Evolutionary conservation across 2,888 invertebrate genomes (phyloP), one percentile per base, ranked within the genome.

Genomic region (Desoria tigrina): DNA sequence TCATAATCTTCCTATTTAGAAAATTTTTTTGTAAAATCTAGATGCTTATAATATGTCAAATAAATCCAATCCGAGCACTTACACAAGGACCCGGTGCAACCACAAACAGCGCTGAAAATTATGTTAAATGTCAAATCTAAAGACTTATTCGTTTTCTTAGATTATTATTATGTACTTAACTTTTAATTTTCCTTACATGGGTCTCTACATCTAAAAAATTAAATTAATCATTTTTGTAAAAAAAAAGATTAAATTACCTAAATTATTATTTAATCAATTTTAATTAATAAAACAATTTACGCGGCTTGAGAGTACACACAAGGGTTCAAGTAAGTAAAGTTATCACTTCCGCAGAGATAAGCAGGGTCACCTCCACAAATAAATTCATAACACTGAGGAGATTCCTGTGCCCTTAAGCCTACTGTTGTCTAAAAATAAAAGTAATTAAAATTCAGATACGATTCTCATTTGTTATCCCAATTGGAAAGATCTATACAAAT

Each of bases 361-460:
- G 55, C 27, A 3, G 39, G 42, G 2, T 57, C 42, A 7, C 6
- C 9, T 18, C 42, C 56, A 24, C 56, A 57, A 37, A 57, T 21
- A 42, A 57, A 57, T 57, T 57, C 56, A 42, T 57, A 57, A 24
- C 56, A 57, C 6, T n/a, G n/a, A 11, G 56, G 56, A 9, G 39
- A 18, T 39, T 57, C n/a, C n/a, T 42, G 39, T 4, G 56, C 56
- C 26, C 56, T 16, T 57, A 57, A 57, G 18, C 39, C 16, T 23
- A 23, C n/a, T n/a, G 26, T 55, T 55, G 23, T 32, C 55, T 55
- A 39, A 11, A 39, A 39, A 11, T 39, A 39, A 39, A 39, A 11
- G 9, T 11, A 39, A 11, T 39, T 16, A 11, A 39, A 39, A 16
- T 39, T 9, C 39, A 39, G 16, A 39, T 11, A 39, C 9, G 39